A percentile compares a stretch with the other conserved stretches of the same genome.
Conservation (phyloP, 2,888 invertebrate genomes). For the Toxonevra muliebris region DNA sequence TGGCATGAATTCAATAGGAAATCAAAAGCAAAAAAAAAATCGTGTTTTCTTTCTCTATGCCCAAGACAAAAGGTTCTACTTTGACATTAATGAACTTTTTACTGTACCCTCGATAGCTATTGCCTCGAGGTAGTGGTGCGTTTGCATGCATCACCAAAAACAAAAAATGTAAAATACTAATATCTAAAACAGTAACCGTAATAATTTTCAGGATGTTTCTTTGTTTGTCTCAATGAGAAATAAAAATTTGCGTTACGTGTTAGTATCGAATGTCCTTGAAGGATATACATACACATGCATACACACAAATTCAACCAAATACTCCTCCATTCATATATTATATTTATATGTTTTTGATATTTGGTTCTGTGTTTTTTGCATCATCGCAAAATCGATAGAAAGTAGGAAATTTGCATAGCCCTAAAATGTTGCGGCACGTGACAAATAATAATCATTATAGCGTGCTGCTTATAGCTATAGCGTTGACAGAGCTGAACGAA, state of each 20-base stretch:
- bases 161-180: too few relatives aligned
- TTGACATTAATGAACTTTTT: conserved; percentile 33
- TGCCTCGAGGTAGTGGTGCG: too few relatives aligned
- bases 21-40: conserved; percentile 37
- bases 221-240: conserved; percentile 3
- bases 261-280: conserved; percentile 52
- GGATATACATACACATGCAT: neutral
- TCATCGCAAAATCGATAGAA: conserved; percentile 30
- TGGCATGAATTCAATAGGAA: conserved; percentile 52
- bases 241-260: conserved; percentile 4
- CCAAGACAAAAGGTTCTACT: conserved; percentile 37
- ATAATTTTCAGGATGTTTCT: neutral
- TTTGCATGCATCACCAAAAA: too few relatives aligned
- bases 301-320: neutral
- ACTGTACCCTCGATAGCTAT: neutral
- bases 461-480: neutral
- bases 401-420: conserved; percentile 51
- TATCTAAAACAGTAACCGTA: too few relatives aligned
- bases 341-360: neutral
- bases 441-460: conserved; percentile 53
- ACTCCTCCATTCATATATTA: too few relatives aligned
- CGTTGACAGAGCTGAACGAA: too few relatives aligned
- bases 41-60: conserved; percentile 16
- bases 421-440: conserved; percentile 50
- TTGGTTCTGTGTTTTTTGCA: neutral